Conservation (phyloP, 2,113 vertebrate genomes). For the Oceanodroma tethys region DNA sequence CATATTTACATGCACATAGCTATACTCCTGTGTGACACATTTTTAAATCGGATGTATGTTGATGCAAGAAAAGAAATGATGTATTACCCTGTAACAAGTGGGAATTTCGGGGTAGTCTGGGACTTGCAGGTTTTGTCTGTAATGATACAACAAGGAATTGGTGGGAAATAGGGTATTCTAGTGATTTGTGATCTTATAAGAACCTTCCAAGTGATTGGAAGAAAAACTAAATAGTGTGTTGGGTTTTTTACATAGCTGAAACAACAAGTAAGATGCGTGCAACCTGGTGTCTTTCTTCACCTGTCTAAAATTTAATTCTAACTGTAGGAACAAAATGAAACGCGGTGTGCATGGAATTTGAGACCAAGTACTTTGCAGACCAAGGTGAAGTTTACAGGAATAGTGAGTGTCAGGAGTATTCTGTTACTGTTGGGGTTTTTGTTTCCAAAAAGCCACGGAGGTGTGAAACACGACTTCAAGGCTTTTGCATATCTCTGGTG, state of each 20-base stretch:
- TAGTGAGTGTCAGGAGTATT: background rate
- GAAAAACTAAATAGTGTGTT: background rate
- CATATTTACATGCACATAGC: background rate
- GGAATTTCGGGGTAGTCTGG: background rate
- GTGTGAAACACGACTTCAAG: background rate
- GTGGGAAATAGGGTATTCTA: background rate
- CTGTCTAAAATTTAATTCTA: background rate
- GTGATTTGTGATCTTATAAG: background rate
- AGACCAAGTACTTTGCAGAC: background rate
- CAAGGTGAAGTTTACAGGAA: background rate
- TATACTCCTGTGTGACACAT: accelerated
- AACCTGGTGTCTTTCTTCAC: background rate
- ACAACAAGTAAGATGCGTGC: accelerated
- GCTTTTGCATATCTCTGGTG: background rate
- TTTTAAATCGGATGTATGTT: background rate
- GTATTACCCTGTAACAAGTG: background rate
- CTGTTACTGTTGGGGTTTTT: background rate
- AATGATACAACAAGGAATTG: background rate
- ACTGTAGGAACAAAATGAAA: background rate
- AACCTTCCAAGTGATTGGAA: background rate
- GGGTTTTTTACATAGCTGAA: background rate
- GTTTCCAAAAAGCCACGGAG: background rate
- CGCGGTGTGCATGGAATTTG: background rate
- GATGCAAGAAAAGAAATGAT: background rate
- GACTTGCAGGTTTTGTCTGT: background rate